These are phyloP conservation scores for Todiramphus saurophagus DNA, from an alignment of 2,113 vertebrate species.

Conservation along the genomic window DNA sequence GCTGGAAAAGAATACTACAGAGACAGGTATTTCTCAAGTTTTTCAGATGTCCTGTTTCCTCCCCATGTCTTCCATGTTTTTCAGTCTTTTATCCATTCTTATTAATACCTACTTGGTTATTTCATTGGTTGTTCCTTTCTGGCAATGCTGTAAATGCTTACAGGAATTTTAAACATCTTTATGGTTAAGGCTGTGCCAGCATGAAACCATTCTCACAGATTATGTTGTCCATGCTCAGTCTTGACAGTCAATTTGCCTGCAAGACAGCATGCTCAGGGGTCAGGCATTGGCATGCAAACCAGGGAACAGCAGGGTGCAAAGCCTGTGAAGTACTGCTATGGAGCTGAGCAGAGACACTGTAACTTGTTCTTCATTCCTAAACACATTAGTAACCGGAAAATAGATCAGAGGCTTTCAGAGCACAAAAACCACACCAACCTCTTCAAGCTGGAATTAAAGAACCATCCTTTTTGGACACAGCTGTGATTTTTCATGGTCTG, in stretches of 20 bases:
- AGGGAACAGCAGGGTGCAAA: neutral
- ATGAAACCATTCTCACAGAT: neutral
- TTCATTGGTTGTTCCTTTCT: neutral
- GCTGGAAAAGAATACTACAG: neutral
- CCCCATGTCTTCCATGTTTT: neutral
- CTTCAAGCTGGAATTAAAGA: neutral
- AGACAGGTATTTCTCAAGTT: neutral
- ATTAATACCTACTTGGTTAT: neutral
- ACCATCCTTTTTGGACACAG: neutral
- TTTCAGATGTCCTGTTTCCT: neutral
- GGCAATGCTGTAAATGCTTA: neutral
- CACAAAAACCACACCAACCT: rapidly evolving
- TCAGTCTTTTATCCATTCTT: neutral
- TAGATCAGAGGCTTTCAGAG: neutral
- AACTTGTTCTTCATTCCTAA: neutral
- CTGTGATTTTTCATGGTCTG: neutral
- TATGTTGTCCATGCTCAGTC: neutral
- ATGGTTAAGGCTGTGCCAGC: neutral
- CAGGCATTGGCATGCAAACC: neutral
- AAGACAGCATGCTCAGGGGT: neutral
- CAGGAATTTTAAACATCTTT: neutral
- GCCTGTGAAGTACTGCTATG: neutral
- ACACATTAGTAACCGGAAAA: neutral
- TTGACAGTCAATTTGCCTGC: neutral
- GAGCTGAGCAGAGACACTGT: neutral